Evolutionary conservation across 2,797 vertebrate genomes (phyloP), one percentile per base, ranked within the genome.

Genomic region (Bovichtus diacanthus): DNA sequence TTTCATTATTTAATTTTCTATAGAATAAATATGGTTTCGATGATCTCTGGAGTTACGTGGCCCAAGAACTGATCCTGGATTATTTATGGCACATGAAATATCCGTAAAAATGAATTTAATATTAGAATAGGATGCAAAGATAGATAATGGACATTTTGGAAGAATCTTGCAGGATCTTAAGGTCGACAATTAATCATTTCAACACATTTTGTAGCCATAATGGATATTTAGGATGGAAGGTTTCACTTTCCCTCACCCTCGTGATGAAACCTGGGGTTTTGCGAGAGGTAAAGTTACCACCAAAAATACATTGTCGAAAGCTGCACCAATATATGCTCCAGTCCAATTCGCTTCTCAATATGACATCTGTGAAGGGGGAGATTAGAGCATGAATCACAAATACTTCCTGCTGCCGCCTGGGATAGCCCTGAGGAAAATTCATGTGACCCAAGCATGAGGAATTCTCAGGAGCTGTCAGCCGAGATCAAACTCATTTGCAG

Each of bases 401-500:
- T 85, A 86, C 82, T 66, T 90, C 79, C 83, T 78, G 80, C 83
- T 82, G 83, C 84, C 29, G 70, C 75, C 80, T 75, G 82, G 83
- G 84, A 91, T 76, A 79, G 90, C 91, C 87, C 81, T 59, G 83
- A 84, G 90, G 85, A 85, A 87, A 92, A 90, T 88, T 84, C 86
- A 87, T 87, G 89, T 90, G 90, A 94, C 92, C 91, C 85, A 77
- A 88, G 85, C 84, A 77, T 87, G 86, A 88, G 83, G 87, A 87
- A 91, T 85, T 90, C 89, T 92, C 88, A 74, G 69, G 78, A 91
- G 90, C 93, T 94, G 94, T 94, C 93, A 93, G 89, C 85, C 21
- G 47, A 79, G 85, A 94, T 95, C 87, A 93, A 91, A 91, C 88
- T 94, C 88, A 94, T 92, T 90, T 90, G 89, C 84, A 70, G 77